phyloP scores from a whole-genome alignment of 2,888 invertebrate genomes.

The Thereva unica region DNA sequence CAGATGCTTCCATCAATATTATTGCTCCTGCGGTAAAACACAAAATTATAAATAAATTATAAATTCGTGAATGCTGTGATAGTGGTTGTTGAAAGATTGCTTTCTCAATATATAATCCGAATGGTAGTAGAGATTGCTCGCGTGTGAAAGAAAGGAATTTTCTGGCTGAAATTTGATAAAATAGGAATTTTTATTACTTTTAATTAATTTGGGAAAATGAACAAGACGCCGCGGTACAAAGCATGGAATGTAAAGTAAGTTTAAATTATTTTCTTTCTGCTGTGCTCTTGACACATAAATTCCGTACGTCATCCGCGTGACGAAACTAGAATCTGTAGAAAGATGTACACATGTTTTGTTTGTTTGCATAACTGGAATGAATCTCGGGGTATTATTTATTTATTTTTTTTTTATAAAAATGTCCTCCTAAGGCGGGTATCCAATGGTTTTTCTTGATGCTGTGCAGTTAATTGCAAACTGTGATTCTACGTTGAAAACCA shows the following conservation, averaged over 20 bases:
- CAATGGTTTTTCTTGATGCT: no score
- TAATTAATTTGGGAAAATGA: slow-evolving; percentile 8
- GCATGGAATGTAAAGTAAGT: slow-evolving; percentile 33
- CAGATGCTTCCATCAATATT: no score
- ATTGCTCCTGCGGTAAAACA: neutral
- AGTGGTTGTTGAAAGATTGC: no score
- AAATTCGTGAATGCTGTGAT: neutral
- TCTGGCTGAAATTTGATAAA: slow-evolving; percentile 1
- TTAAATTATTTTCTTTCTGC: neutral
- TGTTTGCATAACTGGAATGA: no score
- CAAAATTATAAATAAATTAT: neutral
- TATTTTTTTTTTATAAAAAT: no score
- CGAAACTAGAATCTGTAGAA: no score
- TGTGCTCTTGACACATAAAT: neutral
- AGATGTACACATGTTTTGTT: no score
- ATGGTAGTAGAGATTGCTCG: neutral
- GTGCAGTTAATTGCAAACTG: no score
- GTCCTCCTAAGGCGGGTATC: no score
- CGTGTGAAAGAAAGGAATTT: slow-evolving; percentile 3
- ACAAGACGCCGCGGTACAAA: slow-evolving; percentile 19
- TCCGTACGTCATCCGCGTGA: no score
- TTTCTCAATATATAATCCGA: neutral
- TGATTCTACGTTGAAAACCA: no score
- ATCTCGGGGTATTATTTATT: no score
- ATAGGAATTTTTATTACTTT: neutral